Conservation (phyloP, 2,797 vertebrate genomes). For the Ambastaia sidthimunki region DNA sequence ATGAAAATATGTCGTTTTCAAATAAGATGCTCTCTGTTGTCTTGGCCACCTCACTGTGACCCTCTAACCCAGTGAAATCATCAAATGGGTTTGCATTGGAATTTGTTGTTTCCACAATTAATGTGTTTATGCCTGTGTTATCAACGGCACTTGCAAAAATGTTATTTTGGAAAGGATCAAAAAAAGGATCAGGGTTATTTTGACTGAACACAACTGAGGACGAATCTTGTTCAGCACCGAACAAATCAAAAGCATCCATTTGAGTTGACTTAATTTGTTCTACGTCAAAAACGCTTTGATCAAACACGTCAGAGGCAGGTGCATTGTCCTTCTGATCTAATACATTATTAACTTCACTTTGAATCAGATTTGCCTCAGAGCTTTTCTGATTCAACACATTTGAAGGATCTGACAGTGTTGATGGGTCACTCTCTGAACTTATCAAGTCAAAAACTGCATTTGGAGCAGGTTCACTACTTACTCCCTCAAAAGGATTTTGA, state of each 20-base stretch:
- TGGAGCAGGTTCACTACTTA: constrained; percentile 37
- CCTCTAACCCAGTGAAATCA: constrained; percentile 63
- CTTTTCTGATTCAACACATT: constrained; percentile 37
- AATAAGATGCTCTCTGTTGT: constrained; percentile 60
- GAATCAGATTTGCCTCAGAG: neutral
- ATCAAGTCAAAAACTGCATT: constrained; percentile 68
- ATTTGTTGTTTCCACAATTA: constrained; percentile 35
- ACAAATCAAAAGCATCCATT: constrained; percentile 29
- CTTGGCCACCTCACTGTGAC: constrained; percentile 24
- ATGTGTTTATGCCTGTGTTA: constrained; percentile 42
- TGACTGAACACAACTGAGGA: neutral
- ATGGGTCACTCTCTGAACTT: constrained; percentile 52
- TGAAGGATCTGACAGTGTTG: constrained; percentile 49
- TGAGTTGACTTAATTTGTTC: constrained; percentile 7
- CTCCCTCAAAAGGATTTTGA: constrained; percentile 46
- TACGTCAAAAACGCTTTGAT: constrained; percentile 10
- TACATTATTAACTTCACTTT: constrained; percentile 34
- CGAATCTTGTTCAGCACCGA: constrained; percentile 29
- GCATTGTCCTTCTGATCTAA: neutral
- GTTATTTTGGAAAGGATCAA: constrained; percentile 60
- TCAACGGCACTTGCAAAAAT: constrained; percentile 63
- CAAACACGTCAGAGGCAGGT: neutral
- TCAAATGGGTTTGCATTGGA: constrained; percentile 47
- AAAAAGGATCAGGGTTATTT: constrained; percentile 41
- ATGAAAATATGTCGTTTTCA: constrained; percentile 63